phyloP scores from a whole-genome alignment of 2,113 vertebrate species.

The Xenopus laevis region DNA sequence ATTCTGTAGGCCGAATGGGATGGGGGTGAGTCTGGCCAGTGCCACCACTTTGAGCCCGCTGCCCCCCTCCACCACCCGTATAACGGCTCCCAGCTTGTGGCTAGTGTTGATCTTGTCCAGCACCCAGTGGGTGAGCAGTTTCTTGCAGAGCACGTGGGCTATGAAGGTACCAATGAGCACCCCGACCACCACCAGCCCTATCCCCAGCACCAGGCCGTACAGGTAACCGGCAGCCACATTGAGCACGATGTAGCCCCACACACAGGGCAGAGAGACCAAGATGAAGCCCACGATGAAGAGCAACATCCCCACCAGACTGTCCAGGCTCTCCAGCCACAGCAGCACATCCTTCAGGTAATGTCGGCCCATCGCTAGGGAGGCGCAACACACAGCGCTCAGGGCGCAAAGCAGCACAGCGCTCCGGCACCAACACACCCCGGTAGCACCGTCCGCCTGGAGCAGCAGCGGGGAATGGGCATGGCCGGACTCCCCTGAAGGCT shows the following conservation, averaged over 20 bases:
- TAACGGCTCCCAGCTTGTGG: slow-evolving; percentile 85
- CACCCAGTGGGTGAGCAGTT: slow-evolving; percentile 82
- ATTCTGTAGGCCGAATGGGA: slow-evolving; percentile 96
- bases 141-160: slow-evolving; percentile 86
- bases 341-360: slow-evolving; percentile 90
- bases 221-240: slow-evolving; percentile 97
- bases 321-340: slow-evolving; percentile 90
- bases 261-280: slow-evolving; percentile 89
- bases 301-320: slow-evolving; percentile 83
- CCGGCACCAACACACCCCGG: slow-evolving; percentile 86
- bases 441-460: slow-evolving; percentile 44
- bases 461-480: slow-evolving; percentile 27
- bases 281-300: slow-evolving; percentile 93
- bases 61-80: slow-evolving; percentile 91
- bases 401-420: slow-evolving; percentile 80
- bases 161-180: slow-evolving; percentile 89
- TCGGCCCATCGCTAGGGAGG: slow-evolving; percentile 83
- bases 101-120: slow-evolving; percentile 80
- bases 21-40: slow-evolving; percentile 91
- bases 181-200: slow-evolving; percentile 92
- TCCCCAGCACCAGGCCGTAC: slow-evolving; percentile 90
- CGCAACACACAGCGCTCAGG: slow-evolving; percentile 84
- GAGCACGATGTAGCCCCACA: slow-evolving; percentile 96
- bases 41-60: slow-evolving; percentile 94
- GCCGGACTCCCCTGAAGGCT: slow-evolving; percentile 35